Base-by-base conservation (phyloP, 2,113 vertebrate species). In the Geococcyx californianus region DNA sequence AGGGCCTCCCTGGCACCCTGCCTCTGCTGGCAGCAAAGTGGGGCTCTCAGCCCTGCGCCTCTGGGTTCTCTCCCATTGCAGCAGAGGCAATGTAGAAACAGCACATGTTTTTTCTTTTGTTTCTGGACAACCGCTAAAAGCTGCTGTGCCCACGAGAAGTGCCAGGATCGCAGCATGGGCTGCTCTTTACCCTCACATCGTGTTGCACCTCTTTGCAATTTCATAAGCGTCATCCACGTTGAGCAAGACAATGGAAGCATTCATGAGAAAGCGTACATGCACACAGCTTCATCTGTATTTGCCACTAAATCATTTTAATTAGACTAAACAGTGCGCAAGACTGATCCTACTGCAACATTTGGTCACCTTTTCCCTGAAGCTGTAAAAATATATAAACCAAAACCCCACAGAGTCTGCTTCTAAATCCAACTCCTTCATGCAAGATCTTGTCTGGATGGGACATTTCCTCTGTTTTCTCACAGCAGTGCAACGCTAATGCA, bases 121-220 rank as follows among this genome's bases (percentile, higher is more conserved):
- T 93, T 92, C 85, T 54, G 63, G 86, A 97, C 72, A 95, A 95
- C 92, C 88, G 85, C 75, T 84, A 93, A 92, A 96, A 96, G 90
- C 93, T 93, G 91, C 76, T 81, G 85, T 54, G 88, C 87, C 90
- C 19, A 6, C 87, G 60, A 70, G 79, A 84, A 92, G 87, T 36
- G 87, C 90, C 92, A 95, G 90, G 85, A 93, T 84, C 92, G 74
- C 95, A 96, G 92, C 92, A 83, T 40, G 79, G 42, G 80, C 64
- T 95, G 92, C 79, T 94, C 93, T 94, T 88, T 88, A 77, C 79
- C 73, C 93, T 59, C 55, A 72, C 93, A 90, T 93, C 0, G 10
- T 8, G 56, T 67, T 94, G 94, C 93, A 80, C 77, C 90, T 67
- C 86, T 90, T 63, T 81, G 82, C 85, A 74, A 38, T 95, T 94